Evolutionary conservation across 2,888 invertebrate species (phyloP), one percentile per base, ranked within the genome.

Genomic region (Netelia fuscicornis): DNA sequence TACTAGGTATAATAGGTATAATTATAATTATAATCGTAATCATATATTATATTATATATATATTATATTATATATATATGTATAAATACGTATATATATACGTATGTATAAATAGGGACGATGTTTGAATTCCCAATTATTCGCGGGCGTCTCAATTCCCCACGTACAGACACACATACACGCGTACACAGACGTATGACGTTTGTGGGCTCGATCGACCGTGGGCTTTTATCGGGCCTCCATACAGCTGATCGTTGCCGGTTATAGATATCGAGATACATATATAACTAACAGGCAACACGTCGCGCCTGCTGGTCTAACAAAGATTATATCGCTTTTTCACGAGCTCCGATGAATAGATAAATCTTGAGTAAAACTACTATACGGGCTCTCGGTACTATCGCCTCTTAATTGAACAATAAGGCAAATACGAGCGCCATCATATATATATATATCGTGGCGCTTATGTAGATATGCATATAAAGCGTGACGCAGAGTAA

Each of bases 151-250:
- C 56, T 64, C 30, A 65, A 48, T 30, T 30, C 30, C 30, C 30
- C 30, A 30, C 30, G 6, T 10, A 42, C n/a, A 13, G n/a, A n/a
- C 17, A 54, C 17, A 8, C 17, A n/a, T 13, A 54, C 2, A 52
- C 2, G 37, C 23, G 81, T 62, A 62, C 17, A 77, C 37, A 64
- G 20, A 72, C 52, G 64, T 56, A 37, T 56, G 60, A 64, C 17
- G 67, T 60, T 65, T 25, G 72, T 74, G 23, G 67, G 74, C 25
- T 68, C 74, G 58, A 20, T 62, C 52, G 58, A 67, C 60, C 62
- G 54, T 65, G 71, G 37, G 71, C 70, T 75, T 70, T 76, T 62
- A 58, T 79, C 79, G 74, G 70, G 68, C 68, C 64, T 79, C 48
- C 75, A 58, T 42, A 48, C 60, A 76, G 76, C 52, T 72, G 17